Evolutionary conservation across 1,140 invertebrate species (phyloP).

Genomic region (Drosophila kepulauana): DNA sequence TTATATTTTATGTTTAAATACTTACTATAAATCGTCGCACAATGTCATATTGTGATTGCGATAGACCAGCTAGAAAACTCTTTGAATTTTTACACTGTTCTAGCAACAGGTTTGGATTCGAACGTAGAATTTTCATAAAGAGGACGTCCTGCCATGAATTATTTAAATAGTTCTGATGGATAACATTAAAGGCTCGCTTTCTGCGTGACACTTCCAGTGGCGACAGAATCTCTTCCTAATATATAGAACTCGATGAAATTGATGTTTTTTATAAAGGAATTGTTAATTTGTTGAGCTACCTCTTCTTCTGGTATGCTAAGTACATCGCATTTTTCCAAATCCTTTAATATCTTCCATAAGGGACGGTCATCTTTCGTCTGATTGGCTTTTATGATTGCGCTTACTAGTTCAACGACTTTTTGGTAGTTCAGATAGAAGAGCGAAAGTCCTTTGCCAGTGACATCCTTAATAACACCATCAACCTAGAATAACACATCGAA

Average conservation of each 20-base stretch:
- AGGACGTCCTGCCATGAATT: slow-evolving; percentile 71
- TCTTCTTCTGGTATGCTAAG: slow-evolving; percentile 69
- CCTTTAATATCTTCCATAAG: slow-evolving; percentile 72
- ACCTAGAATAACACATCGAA: slow-evolving; percentile 31
- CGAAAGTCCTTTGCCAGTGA: slow-evolving; percentile 53
- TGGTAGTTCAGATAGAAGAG: slow-evolving; percentile 58
- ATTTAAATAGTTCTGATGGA: slow-evolving; percentile 71
- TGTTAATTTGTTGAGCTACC: background rate
- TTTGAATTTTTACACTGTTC: slow-evolving; percentile 60
- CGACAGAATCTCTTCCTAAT: slow-evolving; percentile 48
- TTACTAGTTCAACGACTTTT: slow-evolving; percentile 37
- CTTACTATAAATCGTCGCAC: slow-evolving; percentile 63
- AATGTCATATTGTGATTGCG: slow-evolving; percentile 59
- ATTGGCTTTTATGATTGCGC: slow-evolving; percentile 37
- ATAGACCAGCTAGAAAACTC: slow-evolving; percentile 23
- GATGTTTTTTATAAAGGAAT: background rate
- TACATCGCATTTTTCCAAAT: slow-evolving; percentile 71
- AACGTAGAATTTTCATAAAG: slow-evolving; percentile 64
- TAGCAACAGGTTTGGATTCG: slow-evolving; percentile 58
- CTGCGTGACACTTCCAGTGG: slow-evolving; percentile 70
- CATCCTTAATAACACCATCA: slow-evolving; percentile 67
- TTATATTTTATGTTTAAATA: background rate
- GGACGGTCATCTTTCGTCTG: slow-evolving; percentile 59
- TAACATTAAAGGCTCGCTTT: slow-evolving; percentile 70
- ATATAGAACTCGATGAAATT: too few species aligned